Base-by-base conservation (phyloP, 2,888 invertebrate genomes). In the Apamea crenata region DNA sequence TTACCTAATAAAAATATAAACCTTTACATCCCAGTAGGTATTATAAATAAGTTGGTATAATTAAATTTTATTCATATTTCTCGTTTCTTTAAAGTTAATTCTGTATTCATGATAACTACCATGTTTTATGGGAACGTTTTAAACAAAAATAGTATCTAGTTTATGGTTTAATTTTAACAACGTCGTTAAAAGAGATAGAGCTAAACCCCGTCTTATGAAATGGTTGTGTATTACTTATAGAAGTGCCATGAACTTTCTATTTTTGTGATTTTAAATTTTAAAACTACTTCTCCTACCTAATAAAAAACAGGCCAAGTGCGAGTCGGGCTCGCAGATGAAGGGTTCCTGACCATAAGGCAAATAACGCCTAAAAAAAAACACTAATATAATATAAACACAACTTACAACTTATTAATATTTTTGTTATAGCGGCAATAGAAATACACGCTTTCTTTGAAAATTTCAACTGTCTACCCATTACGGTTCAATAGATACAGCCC, bases 101-200 rank as follows among this genome's bases (percentile, higher is more conserved):
- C 74, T 71, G 36, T 61, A 32, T 66, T 56, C 47, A 47, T n/a
- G n/a, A 73, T 70, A 78, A 82, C 79, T 74, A 44, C 63, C 59
- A 53, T 53, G 63, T 29, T 81, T 77, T 68, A 84, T 67, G 70
- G 53, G 53, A 75, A 21, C 61, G 77, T 67, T 69, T 74, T 50
- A 25, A 81, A 81, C 71, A 80, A 74, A 84, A 84, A 80, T 80
- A 82, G 76, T 53, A 63, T 44, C 80, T 72, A 63, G 80, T 84
- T 83, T 83, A 87, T 77, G 75, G 79, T 70, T 83, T 71, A 47
- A 78, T 74, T 83, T 86, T 82, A 82, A 81, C 74, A 67, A 40
- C 74, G 21, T 75, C 77, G 85, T 81, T 85, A 77, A 82, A 69
- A 59, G 69, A 61, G 66, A 75, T 61, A 29, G 47, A 50, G 67